phyloP scores from a whole-genome alignment of 1,140 invertebrate genomes.

The Cotesia vestalis region DNA sequence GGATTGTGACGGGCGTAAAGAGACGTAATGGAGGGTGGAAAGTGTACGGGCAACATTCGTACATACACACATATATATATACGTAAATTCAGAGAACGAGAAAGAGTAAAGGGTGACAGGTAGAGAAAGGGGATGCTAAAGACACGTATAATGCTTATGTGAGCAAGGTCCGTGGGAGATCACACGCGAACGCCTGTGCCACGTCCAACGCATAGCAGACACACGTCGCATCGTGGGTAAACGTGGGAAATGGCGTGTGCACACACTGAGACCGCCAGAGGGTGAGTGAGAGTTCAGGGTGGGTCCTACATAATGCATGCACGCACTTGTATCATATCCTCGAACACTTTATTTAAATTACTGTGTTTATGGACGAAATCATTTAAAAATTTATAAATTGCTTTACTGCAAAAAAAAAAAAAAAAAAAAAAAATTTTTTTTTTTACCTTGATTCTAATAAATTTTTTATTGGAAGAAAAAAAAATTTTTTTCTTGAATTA shows the following conservation, averaged over 20 bases:
- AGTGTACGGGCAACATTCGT: neutral
- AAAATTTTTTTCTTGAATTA: too few species aligned
- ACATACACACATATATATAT: too few species aligned
- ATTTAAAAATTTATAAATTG: too few species aligned
- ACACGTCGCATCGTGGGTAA: slow-evolving; percentile 29
- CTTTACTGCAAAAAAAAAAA: too few species aligned
- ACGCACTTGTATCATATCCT: neutral
- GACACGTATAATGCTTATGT: slow-evolving; percentile 10
- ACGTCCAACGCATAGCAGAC: slow-evolving; percentile 26
- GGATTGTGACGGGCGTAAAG: slow-evolving; percentile 17
- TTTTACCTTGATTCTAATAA: too few species aligned
- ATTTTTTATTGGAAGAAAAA: too few species aligned
- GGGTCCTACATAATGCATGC: slow-evolving; percentile 19
- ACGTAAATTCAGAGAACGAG: too few species aligned
- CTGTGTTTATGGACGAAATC: too few species aligned
- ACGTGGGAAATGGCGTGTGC: slow-evolving; percentile 27
- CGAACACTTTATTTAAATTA: too few species aligned
- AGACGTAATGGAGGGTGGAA: slow-evolving; percentile 25
- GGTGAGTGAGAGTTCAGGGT: neutral
- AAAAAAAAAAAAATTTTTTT: too few species aligned
- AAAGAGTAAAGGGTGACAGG: slow-evolving; percentile 14
- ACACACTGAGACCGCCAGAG: neutral
- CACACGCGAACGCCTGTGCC: slow-evolving; percentile 9
- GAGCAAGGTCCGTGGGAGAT: slow-evolving; percentile 18
- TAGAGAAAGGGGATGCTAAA: slow-evolving; percentile 5